These are phyloP conservation scores for Lutjanus erythropterus DNA, from an alignment of 2,113 vertebrate species.

Conservation along the genomic window DNA sequence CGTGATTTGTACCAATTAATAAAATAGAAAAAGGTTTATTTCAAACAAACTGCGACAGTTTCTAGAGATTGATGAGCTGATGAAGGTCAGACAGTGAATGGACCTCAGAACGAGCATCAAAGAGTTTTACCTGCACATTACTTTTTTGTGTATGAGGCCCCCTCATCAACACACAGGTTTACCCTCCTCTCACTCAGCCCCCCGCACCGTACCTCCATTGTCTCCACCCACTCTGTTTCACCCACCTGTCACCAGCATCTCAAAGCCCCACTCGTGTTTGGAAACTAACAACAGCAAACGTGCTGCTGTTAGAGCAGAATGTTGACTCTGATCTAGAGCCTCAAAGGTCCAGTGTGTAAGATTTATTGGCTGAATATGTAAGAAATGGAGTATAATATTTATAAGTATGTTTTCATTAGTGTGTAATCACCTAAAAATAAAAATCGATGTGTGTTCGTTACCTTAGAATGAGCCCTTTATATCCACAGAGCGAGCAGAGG, in stretches of 20 bases:
- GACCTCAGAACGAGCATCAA: slow-evolving; percentile 21
- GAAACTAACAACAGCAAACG: background rate
- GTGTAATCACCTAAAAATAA: no score
- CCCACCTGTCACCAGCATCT: slow-evolving; percentile 11
- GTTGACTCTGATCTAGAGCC: background rate
- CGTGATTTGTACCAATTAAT: slow-evolving; percentile 65
- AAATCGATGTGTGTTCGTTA: no score
- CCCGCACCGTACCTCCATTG: no score
- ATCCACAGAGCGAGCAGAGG: no score
- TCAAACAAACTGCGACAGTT: slow-evolving; percentile 26
- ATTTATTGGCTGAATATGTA: no score
- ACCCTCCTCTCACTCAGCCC: no score
- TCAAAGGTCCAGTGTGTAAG: no score
- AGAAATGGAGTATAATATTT: no score
- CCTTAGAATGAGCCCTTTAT: no score
- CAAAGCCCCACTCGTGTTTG: background rate
- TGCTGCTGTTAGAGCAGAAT: background rate
- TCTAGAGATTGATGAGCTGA: slow-evolving; percentile 35
- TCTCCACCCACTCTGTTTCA: background rate
- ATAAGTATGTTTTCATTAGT: no score
- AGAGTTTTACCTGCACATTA: slow-evolving; percentile 7
- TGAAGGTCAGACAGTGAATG: slow-evolving; percentile 71
- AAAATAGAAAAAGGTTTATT: slow-evolving; percentile 24
- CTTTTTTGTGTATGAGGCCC: background rate
- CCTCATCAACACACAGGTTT: background rate